Base-by-base conservation (phyloP, 2,888 invertebrate genomes). In the Synergus umbraculus region DNA sequence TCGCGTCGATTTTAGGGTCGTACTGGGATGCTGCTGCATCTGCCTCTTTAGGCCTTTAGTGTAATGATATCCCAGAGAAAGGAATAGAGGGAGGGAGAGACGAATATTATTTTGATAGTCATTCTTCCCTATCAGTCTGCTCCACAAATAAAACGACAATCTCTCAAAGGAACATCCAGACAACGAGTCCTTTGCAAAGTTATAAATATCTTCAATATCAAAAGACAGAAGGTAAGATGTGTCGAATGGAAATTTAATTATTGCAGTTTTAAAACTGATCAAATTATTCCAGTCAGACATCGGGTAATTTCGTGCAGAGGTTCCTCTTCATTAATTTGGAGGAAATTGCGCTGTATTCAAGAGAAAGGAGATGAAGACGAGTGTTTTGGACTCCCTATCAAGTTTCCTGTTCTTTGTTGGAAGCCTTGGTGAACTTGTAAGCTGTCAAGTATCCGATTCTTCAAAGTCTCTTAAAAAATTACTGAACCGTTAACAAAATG, bases 51-150 rank as follows among this genome's bases (percentile, higher is more conserved):
- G 87, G 85, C 87, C 88, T 88, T 87, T 84, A 84, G 86, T 86
- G 90, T 90, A 91, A 90, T 91, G 90, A 91, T 90, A 90, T 88
- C 88, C 85, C 78, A 82, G 78, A 79, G 85, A 85, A 86, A 79
- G 66, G 82, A 84, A 80, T 77, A 76, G 77, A 37, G 63, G 77
- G 67, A 58, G 41, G 54, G 78, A 64, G 78, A 58, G 49, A 54
- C n/a, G 44, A 22, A 60, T 77, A 84, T 82, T 81, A 80, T 85
- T 87, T 85, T 84, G 82, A 87, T 83, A 60, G 77, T 82, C 87
- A 85, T 85, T 85, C 84, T 86, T 81, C 83, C 86, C 87, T 88
- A 88, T 89, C 88, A 88, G 89, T 90, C 89, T 89, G 84, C 85
- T 85, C 87, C 85, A 83, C 89, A 89, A 89, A 88, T 86, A 86